phyloP scores from a whole-genome alignment of 2,797 vertebrate species.

The Melanotaenia trifasciata region DNA sequence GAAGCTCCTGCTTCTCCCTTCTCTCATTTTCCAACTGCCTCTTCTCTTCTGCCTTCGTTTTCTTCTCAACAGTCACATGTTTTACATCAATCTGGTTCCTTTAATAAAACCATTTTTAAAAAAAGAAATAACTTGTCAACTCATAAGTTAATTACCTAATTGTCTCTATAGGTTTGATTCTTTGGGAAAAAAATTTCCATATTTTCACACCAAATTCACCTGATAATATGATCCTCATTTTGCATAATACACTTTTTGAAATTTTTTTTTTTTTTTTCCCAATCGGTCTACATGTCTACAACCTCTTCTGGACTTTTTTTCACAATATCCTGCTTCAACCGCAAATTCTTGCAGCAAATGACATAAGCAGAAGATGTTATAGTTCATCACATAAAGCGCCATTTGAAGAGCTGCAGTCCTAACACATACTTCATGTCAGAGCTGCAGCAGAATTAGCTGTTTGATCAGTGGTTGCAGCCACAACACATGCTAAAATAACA shows the following conservation, averaged over 20 bases:
- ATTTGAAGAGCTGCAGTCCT: not conserved
- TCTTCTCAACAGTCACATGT: slow-evolving; percentile 10
- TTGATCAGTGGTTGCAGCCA: not conserved
- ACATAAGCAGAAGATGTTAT: not conserved
- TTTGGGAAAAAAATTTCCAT: not conserved
- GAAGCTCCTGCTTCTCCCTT: slow-evolving; percentile 69
- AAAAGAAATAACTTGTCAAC: not conserved
- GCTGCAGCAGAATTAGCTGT: not conserved
- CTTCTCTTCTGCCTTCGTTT: slow-evolving; percentile 63
- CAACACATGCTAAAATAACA: not conserved
- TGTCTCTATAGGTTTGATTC: not conserved
- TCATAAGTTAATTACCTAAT: not conserved
- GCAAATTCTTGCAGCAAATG: slow-evolving; percentile 5
- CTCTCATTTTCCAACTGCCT: slow-evolving; percentile 63
- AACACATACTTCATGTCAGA: not conserved
- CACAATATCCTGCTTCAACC: slow-evolving; percentile 5
- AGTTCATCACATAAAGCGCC: not conserved
- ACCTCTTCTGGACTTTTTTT: not conserved
- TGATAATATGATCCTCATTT: not conserved
- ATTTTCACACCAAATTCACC: not conserved
- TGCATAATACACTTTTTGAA: not conserved
- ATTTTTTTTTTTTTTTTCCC: not conserved
- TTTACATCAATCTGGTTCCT: slow-evolving; percentile 50
- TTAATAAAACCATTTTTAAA: not conserved
- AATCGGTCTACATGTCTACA: slow-evolving; percentile 1